Base-by-base conservation (phyloP, 2,888 invertebrate species). In the Hirtodrosophila alboralis region DNA sequence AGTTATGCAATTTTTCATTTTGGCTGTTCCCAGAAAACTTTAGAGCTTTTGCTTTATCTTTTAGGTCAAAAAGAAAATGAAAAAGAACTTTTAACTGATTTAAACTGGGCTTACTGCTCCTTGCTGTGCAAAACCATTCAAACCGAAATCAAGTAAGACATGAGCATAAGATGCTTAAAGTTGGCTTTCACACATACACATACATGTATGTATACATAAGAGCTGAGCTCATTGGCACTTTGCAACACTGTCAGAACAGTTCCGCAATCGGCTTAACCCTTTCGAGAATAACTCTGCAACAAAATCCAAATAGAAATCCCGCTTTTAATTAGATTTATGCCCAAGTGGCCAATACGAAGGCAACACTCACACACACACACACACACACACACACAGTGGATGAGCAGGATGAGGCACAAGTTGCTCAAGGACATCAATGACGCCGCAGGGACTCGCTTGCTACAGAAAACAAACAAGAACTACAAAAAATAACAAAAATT, bases 301-400 rank as follows among this genome's bases (percentile, higher is more conserved):
- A 43, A 65, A 76, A 76, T 74, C 74, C 66, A 61, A 52, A 48
- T 51, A 53, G 53, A 80, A 77, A 72, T 72, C 65, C 72, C 58
- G 54, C 60, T 72, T 77, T 77, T 81, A 77, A 77, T 81, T 81
- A 77, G 81, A 80, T 75, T 81, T 72, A 77, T 72, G 43, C 77
- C 78, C 77, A 81, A 75, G 81, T 75, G 79, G 73, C 70, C 83
- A 62, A 70, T 75, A 59, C 48, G 48, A 43, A 36, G 47, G 18
- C 36, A 33, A 56, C 28, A 33, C 18, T 51, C n/a, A 38, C 16
- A 36, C 4, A 21, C 9, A 28, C 34, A 7, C 36, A 9, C 23
- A 38, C 1, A 44, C 21, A 53, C 10, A 16, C n/a, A 44, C 9
- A 16, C 10, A n/a, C 8, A 28, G n/a, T n/a, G n/a, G 7, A 23